phyloP scores from a whole-genome alignment of 1,140 invertebrate species.

The Drosophila triauraria region DNA sequence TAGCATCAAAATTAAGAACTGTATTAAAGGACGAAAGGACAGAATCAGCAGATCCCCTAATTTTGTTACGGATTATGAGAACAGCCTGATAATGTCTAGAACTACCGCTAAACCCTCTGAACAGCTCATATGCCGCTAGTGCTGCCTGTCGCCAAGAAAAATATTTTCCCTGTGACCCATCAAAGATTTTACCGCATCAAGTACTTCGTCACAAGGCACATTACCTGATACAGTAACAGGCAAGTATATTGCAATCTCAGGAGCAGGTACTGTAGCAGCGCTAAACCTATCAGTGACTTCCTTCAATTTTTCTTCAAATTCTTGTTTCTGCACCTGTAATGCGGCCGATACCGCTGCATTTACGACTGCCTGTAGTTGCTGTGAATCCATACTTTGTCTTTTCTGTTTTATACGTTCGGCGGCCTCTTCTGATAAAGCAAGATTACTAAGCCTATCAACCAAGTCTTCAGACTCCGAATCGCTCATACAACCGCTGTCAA shows the following conservation, averaged over 20 bases:
- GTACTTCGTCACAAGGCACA: constrained; percentile 2
- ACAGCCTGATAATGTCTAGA: constrained; percentile 7
- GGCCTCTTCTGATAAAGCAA: background rate
- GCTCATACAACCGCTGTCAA: background rate
- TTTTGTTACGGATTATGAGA: constrained; percentile 41
- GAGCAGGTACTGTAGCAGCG: background rate
- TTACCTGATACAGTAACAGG: constrained; percentile 6
- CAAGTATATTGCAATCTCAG: constrained; percentile 5
- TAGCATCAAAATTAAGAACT: no score
- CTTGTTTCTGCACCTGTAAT: background rate
- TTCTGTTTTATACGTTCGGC: background rate
- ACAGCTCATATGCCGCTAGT: constrained; percentile 20
- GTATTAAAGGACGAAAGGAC: no score
- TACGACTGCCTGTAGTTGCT: background rate
- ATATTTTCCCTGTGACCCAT: constrained; percentile 31
- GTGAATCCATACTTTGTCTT: background rate
- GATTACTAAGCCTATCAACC: background rate
- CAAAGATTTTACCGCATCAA: constrained; percentile 15
- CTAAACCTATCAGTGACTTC: constrained; percentile 2
- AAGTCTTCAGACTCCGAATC: constrained; percentile 5
- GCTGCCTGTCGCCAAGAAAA: constrained; percentile 48
- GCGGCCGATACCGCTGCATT: background rate
- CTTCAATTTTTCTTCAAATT: background rate
- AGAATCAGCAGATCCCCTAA: no score
- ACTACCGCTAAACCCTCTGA: constrained; percentile 24